Evolutionary conservation across 2,888 invertebrate species (phyloP), one percentile per base, ranked within the genome.

Genomic region (Lacanobia oleracea): DNA sequence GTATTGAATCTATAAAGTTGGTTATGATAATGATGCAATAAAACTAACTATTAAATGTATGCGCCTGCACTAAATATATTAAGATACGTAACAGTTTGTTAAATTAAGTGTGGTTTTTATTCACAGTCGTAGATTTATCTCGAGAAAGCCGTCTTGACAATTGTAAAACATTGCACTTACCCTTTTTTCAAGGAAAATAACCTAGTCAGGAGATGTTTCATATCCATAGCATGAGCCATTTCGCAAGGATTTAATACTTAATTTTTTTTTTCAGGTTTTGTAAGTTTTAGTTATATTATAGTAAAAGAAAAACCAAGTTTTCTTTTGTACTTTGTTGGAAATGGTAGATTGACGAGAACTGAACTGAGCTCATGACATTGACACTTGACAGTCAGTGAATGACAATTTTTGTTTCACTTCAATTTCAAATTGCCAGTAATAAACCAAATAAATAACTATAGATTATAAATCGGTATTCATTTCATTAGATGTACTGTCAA

Each of bases 111-210:
- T 51, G 45, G 43, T 77, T 62, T 56, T n/a, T 61, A 61, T 61
- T 43, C n/a, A 56, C 10, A 45, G 23, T 33, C n/a, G 14, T 27
- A 51, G 16, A 56, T 27, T 56, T 33, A 72, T n/a, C 27, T 37
- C 50, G 21, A 68, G 57, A 59, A 53, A 77, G 51, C 65, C 12
- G 56, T 65, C 66, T 16, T 56, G 53, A 79, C 57, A 67, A 12
- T 18, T 2, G 60, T 61, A 63, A n/a, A 59, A 57, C 5, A 60
- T 59, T 37, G 40, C 75, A 85, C 92, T 90, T 88, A 95, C 96
- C 95, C 93, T 92, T 94, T 95, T 91, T 95, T 96, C 86, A 94
- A 83, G 84, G 94, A 92, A 92, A 93, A 93, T 93, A 96, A 94
- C 94, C 96, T 95, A 91, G 91, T 91, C 89, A 95, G 91, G 51